Conservation (phyloP, 2,113 vertebrate genomes). For the Mellivora capensis region DNA sequence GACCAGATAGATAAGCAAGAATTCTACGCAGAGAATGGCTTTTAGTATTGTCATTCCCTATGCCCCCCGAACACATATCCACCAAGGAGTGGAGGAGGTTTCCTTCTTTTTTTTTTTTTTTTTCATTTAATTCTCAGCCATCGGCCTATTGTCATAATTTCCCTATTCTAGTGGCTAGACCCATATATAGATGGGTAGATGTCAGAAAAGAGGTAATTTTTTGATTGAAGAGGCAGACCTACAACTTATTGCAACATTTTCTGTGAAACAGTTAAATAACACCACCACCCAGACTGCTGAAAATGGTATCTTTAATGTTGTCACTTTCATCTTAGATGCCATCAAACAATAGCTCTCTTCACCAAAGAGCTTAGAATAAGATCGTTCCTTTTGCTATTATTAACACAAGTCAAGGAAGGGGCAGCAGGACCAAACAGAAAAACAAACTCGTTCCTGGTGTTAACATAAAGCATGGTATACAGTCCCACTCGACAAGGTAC, state of each 20-base stretch:
- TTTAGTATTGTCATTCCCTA: not conserved
- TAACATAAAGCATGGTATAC: not conserved
- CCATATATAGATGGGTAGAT: not conserved
- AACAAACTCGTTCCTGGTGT: not conserved
- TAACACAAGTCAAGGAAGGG: not conserved
- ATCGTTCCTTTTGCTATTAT: not conserved
- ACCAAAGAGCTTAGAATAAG: not conserved
- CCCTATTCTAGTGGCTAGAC: not conserved
- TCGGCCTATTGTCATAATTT: not conserved
- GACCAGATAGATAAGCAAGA: not conserved
- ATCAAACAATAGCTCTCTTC: not conserved
- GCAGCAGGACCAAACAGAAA: not conserved
- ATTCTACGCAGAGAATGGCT: not conserved
- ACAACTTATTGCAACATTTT: not conserved
- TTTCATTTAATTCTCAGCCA: not conserved
- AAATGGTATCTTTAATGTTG: not conserved
- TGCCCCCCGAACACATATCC: not conserved
- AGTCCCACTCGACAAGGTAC: not conserved
- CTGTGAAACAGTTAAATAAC: not conserved
- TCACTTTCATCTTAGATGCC: not conserved
- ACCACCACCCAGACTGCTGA: not conserved
- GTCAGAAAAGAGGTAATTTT: not conserved
- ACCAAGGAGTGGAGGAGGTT: fast-evolving
- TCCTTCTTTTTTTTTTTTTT: not conserved
- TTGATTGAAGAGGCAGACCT: not conserved